Evolutionary conservation across 1,140 invertebrate genomes (phyloP), one percentile per base, ranked within the genome.

Genomic region (Pseudomyrmex dendroicus): DNA sequence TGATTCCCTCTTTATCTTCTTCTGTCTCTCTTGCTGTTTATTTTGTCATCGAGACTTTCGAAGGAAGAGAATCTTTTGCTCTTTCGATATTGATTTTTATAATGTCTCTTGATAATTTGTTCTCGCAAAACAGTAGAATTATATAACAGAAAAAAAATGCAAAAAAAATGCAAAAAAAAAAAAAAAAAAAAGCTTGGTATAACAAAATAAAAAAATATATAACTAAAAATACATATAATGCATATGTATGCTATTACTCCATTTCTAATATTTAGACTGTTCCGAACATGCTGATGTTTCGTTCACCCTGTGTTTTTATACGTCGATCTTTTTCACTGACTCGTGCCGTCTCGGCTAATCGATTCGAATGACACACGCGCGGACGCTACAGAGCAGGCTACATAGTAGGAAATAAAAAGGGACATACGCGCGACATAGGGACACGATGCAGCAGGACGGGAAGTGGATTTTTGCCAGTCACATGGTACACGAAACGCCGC

Each of bases 391-490:
- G 35, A 35, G 12, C 61, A 20, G 48, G 54, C 52, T 57, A 84
- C 66, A 82, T n/a, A 57, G 76, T 17, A 78, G 57, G 46, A 82
- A 68, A 80, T 77, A 84, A 80, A 82, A 68, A 82, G 52, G 64
- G 56, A 68, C 50, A 25, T 25, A 63, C 12, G 35, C n/a, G 20
- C 63, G 25, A 82, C 74, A 67, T 77, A 68, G 64, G 63, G 64
- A 44, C 17, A 74, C 52, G 73, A 54, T 64, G 54, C 12, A 64
- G 66, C 52, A 10, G 73, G 17, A 86, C 50, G 20, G 54, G 50
- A 54, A 84, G 66, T 50, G 54, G 70, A 91, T 91, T 91, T 90
- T 89, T 86, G 87, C 86, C 82, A 80, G 83, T 86, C 82, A 73
- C 54, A 25, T 15, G 73, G 52, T 84, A 87, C 82, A 90, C 66